Evolutionary conservation across 2,797 vertebrate species (phyloP), one percentile per base, ranked within the genome.

Genomic region (Galagoides demidoff): DNA sequence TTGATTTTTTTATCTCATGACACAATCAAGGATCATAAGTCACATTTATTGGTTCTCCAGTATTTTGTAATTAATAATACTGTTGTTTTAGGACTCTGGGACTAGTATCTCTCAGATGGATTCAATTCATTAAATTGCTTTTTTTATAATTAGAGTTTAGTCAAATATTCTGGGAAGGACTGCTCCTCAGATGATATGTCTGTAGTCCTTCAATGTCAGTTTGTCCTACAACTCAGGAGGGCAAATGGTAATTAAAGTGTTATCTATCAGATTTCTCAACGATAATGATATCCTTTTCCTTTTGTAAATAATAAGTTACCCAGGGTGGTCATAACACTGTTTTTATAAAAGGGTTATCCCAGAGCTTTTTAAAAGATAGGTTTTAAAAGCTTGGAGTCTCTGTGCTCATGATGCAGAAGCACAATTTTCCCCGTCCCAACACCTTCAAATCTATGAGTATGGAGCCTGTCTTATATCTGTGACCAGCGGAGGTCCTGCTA

Each of bases 1-100:
- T 84, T 63, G 19, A 52, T 52, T 39, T 66, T 96, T 79, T 73
- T 63, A 92, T 84, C 45, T 27, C 39, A 92, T 39, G 52, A 94
- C 85, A 5, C 8, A 73, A 70, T 55, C 37, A 79, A 85, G 20
- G 25, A 49, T 64, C 37, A 55, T 22, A 71, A 12, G 22, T 76
- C 49, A 19, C 22, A 34, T 55, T 90, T 84, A 31, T 59, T 93
- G 19, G 12, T 64, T 84, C 39, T 12, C 12, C 37, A 70, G 14
- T 3, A 52, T 79, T 85, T 94, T 93, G n/a, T 55, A 77, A 79
- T 77, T 66, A 85, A 7, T 66, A 63, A 31, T 66, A 64, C 6
- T 76, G 17, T 29, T 66, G 37, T 77, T 86, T 68, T 78, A 92
- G 89, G 34, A 45, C 1, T 74, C 20, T 8, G 79, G 11, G 5